A percentile compares a stretch with the other conserved stretches of the same genome.
phyloP scores from a whole-genome alignment of 2,113 vertebrate species.

The Carollia perspicillata region DNA sequence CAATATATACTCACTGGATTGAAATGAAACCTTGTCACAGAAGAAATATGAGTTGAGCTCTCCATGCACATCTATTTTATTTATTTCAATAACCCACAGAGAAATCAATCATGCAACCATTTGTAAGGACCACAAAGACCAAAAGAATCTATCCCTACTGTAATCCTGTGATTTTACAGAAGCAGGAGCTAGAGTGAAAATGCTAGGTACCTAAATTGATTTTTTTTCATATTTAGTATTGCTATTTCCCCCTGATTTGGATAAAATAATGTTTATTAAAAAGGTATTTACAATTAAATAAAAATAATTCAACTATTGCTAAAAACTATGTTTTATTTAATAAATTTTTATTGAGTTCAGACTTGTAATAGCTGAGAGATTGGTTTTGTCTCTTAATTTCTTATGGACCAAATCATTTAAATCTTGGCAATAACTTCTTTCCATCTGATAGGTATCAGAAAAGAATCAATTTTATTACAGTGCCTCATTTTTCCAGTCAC shows the following conservation, averaged over 20 bases:
- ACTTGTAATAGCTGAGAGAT: not conserved
- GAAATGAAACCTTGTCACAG: not conserved
- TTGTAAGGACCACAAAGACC: not conserved
- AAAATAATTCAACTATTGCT: not conserved
- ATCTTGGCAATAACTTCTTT: not conserved
- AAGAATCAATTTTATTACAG: not conserved
- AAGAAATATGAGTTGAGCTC: not conserved
- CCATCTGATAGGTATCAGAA: not conserved
- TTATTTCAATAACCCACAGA: not conserved
- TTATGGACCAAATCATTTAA: not conserved
- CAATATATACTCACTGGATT: not conserved
- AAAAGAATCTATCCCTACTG: not conserved
- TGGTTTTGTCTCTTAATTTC: not conserved
- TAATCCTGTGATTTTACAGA: not conserved
- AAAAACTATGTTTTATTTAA: not conserved
- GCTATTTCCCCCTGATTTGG: not conserved
- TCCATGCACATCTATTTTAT: not conserved
- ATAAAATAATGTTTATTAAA: not conserved
- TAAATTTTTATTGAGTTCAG: not conserved
- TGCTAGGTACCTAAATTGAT: not conserved
- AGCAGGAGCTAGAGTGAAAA: not conserved
- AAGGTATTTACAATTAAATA: not conserved
- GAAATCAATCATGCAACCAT: not conserved
- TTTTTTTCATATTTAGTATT: not conserved
- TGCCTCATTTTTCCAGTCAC: not conserved